Base-by-base conservation (phyloP, 2,113 vertebrate genomes). In the Pitta sordida region DNA sequence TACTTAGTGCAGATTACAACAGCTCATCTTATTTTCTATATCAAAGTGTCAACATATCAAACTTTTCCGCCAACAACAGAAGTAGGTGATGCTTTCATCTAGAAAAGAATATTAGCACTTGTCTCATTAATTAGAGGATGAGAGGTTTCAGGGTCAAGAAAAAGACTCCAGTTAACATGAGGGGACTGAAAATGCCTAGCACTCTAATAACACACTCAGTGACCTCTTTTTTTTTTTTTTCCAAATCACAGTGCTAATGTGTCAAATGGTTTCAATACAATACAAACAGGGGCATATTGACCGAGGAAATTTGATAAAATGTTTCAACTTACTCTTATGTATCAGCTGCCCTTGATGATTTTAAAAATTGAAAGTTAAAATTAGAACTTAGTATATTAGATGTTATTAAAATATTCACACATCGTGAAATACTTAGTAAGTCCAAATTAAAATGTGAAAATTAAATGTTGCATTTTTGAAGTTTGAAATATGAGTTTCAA, bases 1-100 rank as follows among this genome's bases (percentile, higher is more conserved):
- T 96, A 81, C 92, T 88, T 93, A 92, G 60, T 56, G 68, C 73
- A 96, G 94, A 96, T 95, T 96, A 95, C 88, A 93, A 93, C 88
- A 86, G 68, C 71, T 96, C 94, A 95, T 94, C 92, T 91, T 88
- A 93, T 95, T 95, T 96, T 95, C 92, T 94, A 0, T 74, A 94
- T 93, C 80, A 52, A 82, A 96, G 71, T 95, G 83, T 95, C 91
- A 96, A 95, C 83, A 92, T 67, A 96, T 83, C 88, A 94, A 73
- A 93, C 44, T 48, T 43, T 75, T 94, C 71, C 59, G 81, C 51
- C 84, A 93, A 49, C 76, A 93, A 93, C 29, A 89, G 49, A 79
- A 87, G 58, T 64, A 95, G 76, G 48, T 79, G 90, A 79, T 0
- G 5, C 86, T 92, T 96, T 94, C 69, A 94, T 94, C 81, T 79